Evolutionary conservation across 2,888 invertebrate genomes (phyloP).

Genomic region (Drosophila neotestacea): DNA sequence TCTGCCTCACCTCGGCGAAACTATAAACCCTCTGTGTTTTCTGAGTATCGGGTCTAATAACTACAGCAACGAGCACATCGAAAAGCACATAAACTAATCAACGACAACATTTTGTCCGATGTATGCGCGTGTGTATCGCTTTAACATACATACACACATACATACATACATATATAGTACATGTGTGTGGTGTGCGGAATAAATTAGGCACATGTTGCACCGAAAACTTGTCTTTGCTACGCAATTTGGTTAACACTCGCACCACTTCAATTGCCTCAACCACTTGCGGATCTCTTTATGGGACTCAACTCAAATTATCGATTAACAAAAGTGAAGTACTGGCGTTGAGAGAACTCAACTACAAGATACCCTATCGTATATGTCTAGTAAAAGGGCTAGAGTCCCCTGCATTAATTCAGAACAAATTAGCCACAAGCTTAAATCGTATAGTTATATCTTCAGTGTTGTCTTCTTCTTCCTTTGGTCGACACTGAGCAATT

Average conservation of each 20-base stretch:
- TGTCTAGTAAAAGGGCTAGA: not conserved
- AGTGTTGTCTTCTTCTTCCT: too few relatives aligned
- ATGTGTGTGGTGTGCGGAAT: slow-evolving; percentile 39
- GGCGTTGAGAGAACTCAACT: not conserved
- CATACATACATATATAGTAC: not conserved
- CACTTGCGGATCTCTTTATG: slow-evolving; percentile 7
- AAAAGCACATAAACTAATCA: slow-evolving; percentile 58
- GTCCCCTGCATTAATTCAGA: too few relatives aligned
- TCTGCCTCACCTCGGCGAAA: too few relatives aligned
- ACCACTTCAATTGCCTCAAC: not conserved
- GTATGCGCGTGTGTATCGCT: not conserved
- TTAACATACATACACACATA: too few relatives aligned
- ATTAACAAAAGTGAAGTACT: slow-evolving; percentile 16
- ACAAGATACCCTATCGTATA: not conserved
- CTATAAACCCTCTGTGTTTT: not conserved
- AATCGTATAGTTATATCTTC: too few relatives aligned
- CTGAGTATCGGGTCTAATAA: not conserved
- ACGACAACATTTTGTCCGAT: slow-evolving; percentile 42
- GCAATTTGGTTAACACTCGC: slow-evolving; percentile 21
- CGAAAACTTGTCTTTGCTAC: slow-evolving; percentile 40
- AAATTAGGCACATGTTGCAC: slow-evolving; percentile 61
- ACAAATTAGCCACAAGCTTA: too few relatives aligned
- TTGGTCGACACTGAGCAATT: too few relatives aligned
- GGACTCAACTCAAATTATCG: slow-evolving; percentile 30
- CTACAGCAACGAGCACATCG: not conserved